A percentile compares a stretch with the other conserved stretches of the same genome.
These are phyloP conservation scores for Xyrauchen texanus DNA, from an alignment of 2,113 vertebrate genomes.

Conservation along the genomic window DNA sequence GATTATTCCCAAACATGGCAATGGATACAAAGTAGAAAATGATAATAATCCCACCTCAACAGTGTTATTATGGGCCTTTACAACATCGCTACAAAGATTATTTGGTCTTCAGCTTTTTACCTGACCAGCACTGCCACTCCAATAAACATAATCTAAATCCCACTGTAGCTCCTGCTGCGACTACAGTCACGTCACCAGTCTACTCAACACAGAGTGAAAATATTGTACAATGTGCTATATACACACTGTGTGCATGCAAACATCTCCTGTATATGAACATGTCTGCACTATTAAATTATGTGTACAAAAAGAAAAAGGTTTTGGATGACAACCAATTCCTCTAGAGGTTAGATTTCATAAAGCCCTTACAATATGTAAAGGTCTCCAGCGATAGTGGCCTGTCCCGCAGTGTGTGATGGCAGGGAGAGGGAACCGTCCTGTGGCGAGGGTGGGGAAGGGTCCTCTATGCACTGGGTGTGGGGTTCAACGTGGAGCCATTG, in stretches of 20 bases:
- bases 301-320: constrained; percentile 63
- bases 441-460: constrained; percentile 54
- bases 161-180: constrained; percentile 47
- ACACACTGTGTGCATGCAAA: constrained; percentile 59
- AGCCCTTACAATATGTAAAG: constrained; percentile 85
- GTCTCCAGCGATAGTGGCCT: constrained; percentile 76
- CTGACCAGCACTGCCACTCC: constrained; percentile 52
- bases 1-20: background rate
- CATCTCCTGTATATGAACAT: constrained; percentile 66
- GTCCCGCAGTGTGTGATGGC: constrained; percentile 70
- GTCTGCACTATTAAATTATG: constrained; percentile 76
- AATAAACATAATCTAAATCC: constrained; percentile 44
- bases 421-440: constrained; percentile 58
- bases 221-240: constrained; percentile 59
- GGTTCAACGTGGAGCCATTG: constrained; percentile 90
- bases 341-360: constrained; percentile 77
- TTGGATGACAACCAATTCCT: constrained; percentile 71
- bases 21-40: constrained; percentile 2
- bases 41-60: constrained; percentile 43
- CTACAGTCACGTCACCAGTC: constrained; percentile 41
- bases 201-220: constrained; percentile 50
- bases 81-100: constrained; percentile 57
- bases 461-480: constrained; percentile 84
- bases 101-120: constrained; percentile 68
- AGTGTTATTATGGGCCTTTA: constrained; percentile 17